Conservation (phyloP, 2,113 vertebrate species). For the Circaetus cinerascens region DNA sequence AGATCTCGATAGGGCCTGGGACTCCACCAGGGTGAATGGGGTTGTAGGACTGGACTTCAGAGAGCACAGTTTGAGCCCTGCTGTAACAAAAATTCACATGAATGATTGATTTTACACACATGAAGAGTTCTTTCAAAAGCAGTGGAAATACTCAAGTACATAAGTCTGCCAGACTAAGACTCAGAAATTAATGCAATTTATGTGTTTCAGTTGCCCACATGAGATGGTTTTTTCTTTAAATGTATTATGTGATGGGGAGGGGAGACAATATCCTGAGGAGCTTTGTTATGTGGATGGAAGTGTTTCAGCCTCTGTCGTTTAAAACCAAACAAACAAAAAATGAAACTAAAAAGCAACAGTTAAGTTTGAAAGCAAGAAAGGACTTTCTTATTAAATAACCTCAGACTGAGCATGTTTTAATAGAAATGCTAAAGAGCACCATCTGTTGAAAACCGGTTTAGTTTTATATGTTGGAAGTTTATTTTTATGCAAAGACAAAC, state of each 20-base stretch:
- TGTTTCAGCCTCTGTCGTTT: background rate
- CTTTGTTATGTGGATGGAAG: background rate
- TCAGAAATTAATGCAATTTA: background rate
- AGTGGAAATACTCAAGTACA: rapidly evolving
- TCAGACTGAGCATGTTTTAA: background rate
- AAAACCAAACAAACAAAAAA: background rate
- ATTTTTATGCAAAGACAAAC: background rate
- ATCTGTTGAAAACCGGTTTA: background rate
- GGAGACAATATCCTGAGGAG: background rate
- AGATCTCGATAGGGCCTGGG: background rate
- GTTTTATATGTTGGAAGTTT: background rate
- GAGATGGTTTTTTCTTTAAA: background rate
- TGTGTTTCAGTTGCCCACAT: background rate
- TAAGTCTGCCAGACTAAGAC: background rate
- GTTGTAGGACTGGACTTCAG: background rate
- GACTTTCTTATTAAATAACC: background rate
- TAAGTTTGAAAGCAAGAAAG: background rate
- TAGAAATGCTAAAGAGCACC: background rate
- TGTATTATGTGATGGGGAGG: background rate
- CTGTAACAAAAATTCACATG: background rate
- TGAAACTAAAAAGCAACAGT: background rate
- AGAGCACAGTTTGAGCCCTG: rapidly evolving
- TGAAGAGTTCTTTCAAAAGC: background rate
- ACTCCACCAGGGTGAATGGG: background rate
- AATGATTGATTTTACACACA: background rate